Evolutionary conservation across 2,113 vertebrate genomes (phyloP).

Genomic region (Coturnix japonica): DNA sequence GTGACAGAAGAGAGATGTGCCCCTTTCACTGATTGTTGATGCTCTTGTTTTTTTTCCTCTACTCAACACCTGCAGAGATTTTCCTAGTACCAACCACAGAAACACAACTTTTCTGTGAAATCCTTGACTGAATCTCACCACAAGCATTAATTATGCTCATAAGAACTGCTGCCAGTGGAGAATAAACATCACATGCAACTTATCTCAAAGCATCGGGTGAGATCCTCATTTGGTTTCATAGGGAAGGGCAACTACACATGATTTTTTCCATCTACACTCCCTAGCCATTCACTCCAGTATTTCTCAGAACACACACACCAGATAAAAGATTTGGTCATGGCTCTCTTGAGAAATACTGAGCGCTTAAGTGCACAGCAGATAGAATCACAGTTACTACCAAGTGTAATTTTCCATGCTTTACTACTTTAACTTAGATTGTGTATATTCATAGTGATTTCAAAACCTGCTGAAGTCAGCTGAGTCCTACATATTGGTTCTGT

Average conservation of each 20-base stretch:
- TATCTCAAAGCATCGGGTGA: neutral
- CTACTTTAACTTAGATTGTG: neutral
- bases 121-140: neutral
- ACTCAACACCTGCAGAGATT: neutral
- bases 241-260: neutral
- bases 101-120: neutral
- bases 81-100: neutral
- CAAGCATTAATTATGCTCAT: neutral
- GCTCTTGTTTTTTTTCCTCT: neutral
- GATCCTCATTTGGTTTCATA: neutral
- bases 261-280: neutral
- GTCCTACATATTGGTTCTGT: neutral
- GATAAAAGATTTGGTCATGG: neutral
- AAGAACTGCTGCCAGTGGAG: neutral
- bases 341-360: neutral
- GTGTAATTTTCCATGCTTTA: neutral
- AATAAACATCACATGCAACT: neutral
- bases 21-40: neutral
- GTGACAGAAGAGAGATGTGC: neutral
- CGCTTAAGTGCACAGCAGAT: neutral
- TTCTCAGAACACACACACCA: neutral
- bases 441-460: neutral
- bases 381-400: neutral
- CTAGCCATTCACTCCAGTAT: neutral
- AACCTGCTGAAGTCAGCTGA: neutral